phyloP scores from a whole-genome alignment of 92 coral and sea anemone species.

The Porites lobata region DNA sequence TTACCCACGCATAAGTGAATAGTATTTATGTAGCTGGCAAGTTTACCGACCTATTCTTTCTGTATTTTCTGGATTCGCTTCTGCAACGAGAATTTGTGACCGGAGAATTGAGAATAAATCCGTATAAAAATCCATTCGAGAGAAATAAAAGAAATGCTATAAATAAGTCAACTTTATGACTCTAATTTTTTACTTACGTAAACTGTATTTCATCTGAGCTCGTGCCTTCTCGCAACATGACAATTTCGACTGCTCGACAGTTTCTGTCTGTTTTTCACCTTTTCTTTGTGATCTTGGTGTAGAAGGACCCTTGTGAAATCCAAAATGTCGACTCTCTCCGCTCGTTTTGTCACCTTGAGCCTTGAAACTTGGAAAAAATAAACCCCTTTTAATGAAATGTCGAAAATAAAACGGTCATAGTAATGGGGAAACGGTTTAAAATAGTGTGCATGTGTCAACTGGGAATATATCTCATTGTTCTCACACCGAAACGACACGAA shows the following conservation, averaged over 20 bases:
- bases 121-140: neutral
- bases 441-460: too few relatives aligned
- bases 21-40: too few relatives aligned
- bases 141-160: neutral
- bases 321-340: conserved; percentile 35
- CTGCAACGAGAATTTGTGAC: too few relatives aligned
- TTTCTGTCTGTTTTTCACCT: conserved; percentile 21
- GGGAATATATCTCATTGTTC: too few relatives aligned
- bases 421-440: too few relatives aligned
- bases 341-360: conserved; percentile 32
- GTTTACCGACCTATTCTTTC: too few relatives aligned
- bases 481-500: too few relatives aligned
- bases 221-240: conserved; percentile 40
- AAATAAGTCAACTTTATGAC: neutral
- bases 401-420: neutral
- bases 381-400: neutral
- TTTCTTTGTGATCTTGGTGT: conserved; percentile 40
- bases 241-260: neutral
- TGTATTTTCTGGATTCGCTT: too few relatives aligned
- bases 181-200: conserved; percentile 20
- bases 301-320: conserved; percentile 28
- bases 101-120: too few relatives aligned
- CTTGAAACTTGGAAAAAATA: conserved; percentile 33
- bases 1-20: too few relatives aligned
- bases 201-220: conserved; percentile 6